These are phyloP conservation scores for Drosophila santomea DNA, from an alignment of 1,140 invertebrate species.

Conservation along the genomic window DNA sequence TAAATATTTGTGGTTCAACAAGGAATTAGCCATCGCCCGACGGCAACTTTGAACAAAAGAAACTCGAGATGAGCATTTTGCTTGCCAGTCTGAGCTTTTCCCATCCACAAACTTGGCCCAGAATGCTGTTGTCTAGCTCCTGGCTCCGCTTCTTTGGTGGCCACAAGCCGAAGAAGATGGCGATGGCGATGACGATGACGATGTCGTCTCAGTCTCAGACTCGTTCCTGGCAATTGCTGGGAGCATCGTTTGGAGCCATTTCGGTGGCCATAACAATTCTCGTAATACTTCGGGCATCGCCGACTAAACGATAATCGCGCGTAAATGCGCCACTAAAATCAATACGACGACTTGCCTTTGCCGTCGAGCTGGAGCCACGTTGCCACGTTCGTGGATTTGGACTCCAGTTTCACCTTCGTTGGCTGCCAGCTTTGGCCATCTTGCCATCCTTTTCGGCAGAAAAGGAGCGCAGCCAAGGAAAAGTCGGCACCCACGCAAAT, in stretches of 20 bases:
- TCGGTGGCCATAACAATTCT: conserved; percentile 80
- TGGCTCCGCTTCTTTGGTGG: conserved; percentile 11
- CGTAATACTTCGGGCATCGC: conserved; percentile 81
- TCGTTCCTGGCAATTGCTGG: conserved; percentile 53
- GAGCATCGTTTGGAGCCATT: conserved; percentile 73
- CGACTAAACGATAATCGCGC: conserved; percentile 82
- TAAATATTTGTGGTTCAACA: conserved; percentile 4
- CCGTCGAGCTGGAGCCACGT: conserved; percentile 17
- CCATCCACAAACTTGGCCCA: conserved; percentile 13
- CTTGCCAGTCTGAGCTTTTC: conserved; percentile 5
- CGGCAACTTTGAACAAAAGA: conserved; percentile 23
- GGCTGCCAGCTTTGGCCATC: conserved; percentile 30
- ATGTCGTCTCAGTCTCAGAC: conserved; percentile 18
- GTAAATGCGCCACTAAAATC: conserved; percentile 83
- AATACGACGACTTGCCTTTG: conserved; percentile 73
- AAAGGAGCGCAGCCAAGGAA: conserved; percentile 18
- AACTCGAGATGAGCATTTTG: neutral
- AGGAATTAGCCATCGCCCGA: conserved; percentile 9
- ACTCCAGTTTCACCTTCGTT: conserved; percentile 69
- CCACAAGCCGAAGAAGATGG: conserved; percentile 43
- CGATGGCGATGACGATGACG: conserved; percentile 27
- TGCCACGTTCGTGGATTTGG: conserved; percentile 40
- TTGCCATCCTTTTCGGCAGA: conserved; percentile 58
- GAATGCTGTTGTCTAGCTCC: conserved; percentile 11
- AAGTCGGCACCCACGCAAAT: conserved; percentile 40